phyloP scores from a whole-genome alignment of 2,113 vertebrate species.

The Argyrosomus japonicus region DNA sequence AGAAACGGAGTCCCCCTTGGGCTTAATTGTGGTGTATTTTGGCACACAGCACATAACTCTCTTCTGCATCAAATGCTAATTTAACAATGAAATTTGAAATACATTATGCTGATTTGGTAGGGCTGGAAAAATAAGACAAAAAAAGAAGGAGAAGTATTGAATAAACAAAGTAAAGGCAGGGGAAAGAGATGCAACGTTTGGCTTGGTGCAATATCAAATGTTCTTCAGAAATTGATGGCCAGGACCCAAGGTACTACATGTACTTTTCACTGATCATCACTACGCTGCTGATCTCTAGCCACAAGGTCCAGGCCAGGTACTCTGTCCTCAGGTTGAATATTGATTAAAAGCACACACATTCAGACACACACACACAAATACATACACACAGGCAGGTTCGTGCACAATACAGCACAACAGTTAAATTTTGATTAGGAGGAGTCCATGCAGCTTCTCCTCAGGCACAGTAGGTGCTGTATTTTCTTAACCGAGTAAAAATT shows the following conservation, averaged over 20 bases:
- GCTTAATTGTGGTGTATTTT: constrained; percentile 81
- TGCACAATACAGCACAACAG: constrained; percentile 46
- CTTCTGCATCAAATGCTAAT: constrained; percentile 81
- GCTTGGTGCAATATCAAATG: constrained; percentile 56
- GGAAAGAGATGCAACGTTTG: constrained; percentile 16
- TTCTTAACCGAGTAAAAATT: constrained; percentile 56
- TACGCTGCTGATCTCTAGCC: constrained; percentile 55
- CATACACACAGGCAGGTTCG: constrained; percentile 3
- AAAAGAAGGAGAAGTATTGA: constrained; percentile 54
- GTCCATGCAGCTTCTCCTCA: constrained; percentile 59
- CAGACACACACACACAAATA: constrained; percentile 1
- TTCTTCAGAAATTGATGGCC: constrained; percentile 63
- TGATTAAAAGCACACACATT: constrained; percentile 43
- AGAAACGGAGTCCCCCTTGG: constrained; percentile 71
- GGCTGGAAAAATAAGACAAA: constrained; percentile 63
- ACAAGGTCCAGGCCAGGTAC: constrained; percentile 53
- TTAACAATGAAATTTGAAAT: constrained; percentile 75
- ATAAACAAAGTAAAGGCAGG: constrained; percentile 64
- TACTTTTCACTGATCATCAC: constrained; percentile 68
- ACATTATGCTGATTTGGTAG: constrained; percentile 70
- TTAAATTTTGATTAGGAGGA: constrained; percentile 69
- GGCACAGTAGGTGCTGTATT: constrained; percentile 59
- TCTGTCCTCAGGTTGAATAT: constrained; percentile 64
- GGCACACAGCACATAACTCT: constrained; percentile 66
- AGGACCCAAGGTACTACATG: constrained; percentile 61